These are phyloP conservation scores for Caenorhabditis sp. DNA, from an alignment of 2,888 invertebrate species.

Conservation along the genomic window DNA sequence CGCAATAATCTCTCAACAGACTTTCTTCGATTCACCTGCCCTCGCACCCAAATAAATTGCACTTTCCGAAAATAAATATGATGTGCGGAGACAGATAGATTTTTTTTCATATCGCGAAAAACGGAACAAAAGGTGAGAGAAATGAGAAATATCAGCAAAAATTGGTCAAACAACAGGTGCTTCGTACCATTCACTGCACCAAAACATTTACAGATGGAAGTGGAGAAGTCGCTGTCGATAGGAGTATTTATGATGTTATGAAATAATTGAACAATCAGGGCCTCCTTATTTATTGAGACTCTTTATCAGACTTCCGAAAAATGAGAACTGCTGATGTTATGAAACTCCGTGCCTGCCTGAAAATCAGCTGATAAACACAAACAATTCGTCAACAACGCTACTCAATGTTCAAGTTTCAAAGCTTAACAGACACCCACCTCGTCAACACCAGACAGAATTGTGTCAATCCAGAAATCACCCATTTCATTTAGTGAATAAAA, in stretches of 20 bases:
- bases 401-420: slow-evolving; percentile 31
- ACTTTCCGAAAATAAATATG: slow-evolving; percentile 57
- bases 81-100: slow-evolving; percentile 24
- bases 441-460: slow-evolving; percentile 6
- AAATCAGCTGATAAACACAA: slow-evolving; percentile 61
- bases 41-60: slow-evolving; percentile 52
- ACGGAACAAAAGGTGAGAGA: slow-evolving; percentile 48
- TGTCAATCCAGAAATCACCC: background rate
- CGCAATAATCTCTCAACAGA: background rate
- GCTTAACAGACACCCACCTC: slow-evolving; percentile 27
- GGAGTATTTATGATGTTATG: background rate
- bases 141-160: slow-evolving; percentile 23
- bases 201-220: background rate
- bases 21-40: background rate
- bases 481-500: background rate
- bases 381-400: slow-evolving; percentile 37
- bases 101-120: slow-evolving; percentile 31
- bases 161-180: slow-evolving; percentile 42
- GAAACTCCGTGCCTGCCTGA: slow-evolving; percentile 18
- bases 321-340: slow-evolving; percentile 10
- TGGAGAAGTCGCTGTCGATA: background rate
- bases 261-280: background rate
- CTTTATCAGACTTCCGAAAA: background rate
- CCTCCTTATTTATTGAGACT: background rate
- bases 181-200: slow-evolving; percentile 29